These are phyloP conservation scores for Alosa sapidissima DNA, from an alignment of 2,797 vertebrate species.

Conservation along the genomic window DNA sequence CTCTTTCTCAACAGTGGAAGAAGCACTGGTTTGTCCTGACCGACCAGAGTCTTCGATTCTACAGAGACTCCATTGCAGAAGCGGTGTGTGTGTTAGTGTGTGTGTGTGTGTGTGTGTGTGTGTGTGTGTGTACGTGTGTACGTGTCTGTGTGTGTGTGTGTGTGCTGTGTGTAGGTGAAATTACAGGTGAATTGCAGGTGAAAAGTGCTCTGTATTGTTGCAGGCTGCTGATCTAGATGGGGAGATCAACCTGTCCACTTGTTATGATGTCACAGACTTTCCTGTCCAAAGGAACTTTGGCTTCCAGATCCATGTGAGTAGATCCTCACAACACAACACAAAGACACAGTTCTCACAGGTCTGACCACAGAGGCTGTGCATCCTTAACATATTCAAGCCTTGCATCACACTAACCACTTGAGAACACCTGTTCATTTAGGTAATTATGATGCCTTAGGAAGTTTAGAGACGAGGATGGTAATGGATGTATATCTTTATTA, in stretches of 20 bases:
- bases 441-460: neutral
- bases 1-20: slow-evolving; percentile 78
- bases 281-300: slow-evolving; percentile 86
- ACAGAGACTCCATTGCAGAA: slow-evolving; percentile 83
- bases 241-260: slow-evolving; percentile 85
- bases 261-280: slow-evolving; percentile 84
- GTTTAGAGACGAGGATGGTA: neutral
- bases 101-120: neutral
- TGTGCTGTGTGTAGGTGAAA: neutral
- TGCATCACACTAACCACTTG: neutral
- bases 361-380: neutral
- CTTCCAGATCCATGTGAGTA: slow-evolving; percentile 88
- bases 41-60: slow-evolving; percentile 84
- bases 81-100: slow-evolving; percentile 71
- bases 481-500: slow-evolving; percentile 51
- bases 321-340: neutral
- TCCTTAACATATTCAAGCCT: neutral
- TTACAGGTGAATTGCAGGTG: too few species aligned
- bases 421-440: neutral
- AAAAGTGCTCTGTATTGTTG: slow-evolving; percentile 26
- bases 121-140: neutral
- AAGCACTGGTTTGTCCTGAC: slow-evolving; percentile 91
- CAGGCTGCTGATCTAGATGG: slow-evolving; percentile 87
- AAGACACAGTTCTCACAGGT: neutral
- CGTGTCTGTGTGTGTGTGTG: neutral